A percentile compares a stretch with the other conserved stretches of the same genome.
Evolutionary conservation across 1,140 invertebrate species (phyloP).

Genomic region (Delia radicum): DNA sequence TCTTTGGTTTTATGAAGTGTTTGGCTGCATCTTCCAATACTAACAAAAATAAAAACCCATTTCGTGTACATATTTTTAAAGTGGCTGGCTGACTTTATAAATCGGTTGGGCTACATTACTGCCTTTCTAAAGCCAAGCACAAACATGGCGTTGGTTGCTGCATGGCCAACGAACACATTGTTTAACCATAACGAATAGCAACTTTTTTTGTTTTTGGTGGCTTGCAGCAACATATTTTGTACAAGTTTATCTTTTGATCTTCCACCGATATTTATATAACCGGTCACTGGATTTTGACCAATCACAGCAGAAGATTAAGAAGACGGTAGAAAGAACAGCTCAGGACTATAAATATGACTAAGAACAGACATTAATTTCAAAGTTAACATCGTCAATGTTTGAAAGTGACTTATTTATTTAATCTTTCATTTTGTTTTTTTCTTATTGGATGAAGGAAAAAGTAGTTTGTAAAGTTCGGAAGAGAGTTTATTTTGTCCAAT

Average conservation of each 20-base stretch:
- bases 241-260: conserved; percentile 10
- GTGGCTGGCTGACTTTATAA: too few species aligned
- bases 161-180: not conserved
- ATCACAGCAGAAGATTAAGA: not conserved
- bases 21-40: too few species aligned
- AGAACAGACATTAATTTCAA: not conserved
- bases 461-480: too few species aligned
- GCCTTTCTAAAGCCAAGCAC: not conserved
- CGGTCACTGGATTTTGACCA: not conserved
- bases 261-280: not conserved
- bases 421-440: not conserved
- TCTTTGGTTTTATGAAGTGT: too few species aligned
- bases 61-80: too few species aligned
- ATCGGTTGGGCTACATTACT: not conserved
- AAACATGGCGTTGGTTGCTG: conserved; percentile 14
- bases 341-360: not conserved
- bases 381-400: not conserved
- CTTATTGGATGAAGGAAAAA: not conserved
- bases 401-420: not conserved
- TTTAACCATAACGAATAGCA: not conserved
- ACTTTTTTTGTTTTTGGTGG: not conserved
- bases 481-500: too few species aligned
- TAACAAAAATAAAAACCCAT: too few species aligned
- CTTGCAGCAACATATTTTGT: not conserved
- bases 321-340: not conserved